These are phyloP conservation scores for Zaprionus kolodkinae DNA, from an alignment of 1,140 invertebrate genomes.

Conservation along the genomic window DNA sequence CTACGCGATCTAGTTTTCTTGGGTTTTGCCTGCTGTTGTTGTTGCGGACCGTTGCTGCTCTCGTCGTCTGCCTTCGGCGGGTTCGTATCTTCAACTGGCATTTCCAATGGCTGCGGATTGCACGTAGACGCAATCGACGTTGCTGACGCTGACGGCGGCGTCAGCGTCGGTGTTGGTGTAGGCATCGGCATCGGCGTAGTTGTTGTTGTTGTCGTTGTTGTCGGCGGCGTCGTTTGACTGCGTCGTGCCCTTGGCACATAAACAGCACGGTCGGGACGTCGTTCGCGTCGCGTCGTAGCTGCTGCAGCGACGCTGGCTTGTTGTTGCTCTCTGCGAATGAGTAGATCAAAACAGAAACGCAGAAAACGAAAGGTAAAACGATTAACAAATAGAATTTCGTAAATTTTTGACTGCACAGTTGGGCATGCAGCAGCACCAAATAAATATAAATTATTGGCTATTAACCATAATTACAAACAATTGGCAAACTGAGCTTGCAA, in stretches of 20 bases:
- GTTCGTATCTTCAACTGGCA: conserved; percentile 44
- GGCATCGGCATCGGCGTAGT: conserved; percentile 28
- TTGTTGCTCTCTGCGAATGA: conserved; percentile 68
- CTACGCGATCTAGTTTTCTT: conserved; percentile 60
- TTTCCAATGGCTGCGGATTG: conserved; percentile 44
- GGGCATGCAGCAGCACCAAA: conserved; percentile 3
- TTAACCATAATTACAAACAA: background rate
- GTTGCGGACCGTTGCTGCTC: conserved; percentile 31
- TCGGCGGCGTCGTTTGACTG: conserved; percentile 84
- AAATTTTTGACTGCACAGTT: conserved; percentile 29
- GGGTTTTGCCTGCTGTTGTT: conserved; percentile 48
- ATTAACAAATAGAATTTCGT: conserved; percentile 63
- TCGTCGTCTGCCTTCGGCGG: conserved; percentile 55
- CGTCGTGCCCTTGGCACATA: conserved; percentile 90
- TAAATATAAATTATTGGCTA: background rate
- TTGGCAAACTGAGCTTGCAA: background rate
- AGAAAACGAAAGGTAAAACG: conserved; percentile 46
- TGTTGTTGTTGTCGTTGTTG: conserved; percentile 60
- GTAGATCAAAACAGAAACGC: conserved; percentile 66
- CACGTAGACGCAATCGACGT: conserved; percentile 47
- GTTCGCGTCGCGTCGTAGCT: conserved; percentile 83
- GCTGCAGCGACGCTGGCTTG: conserved; percentile 41
- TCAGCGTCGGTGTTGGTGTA: conserved; percentile 27
- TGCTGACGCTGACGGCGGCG: conserved; percentile 40
- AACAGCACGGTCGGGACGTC: conserved; percentile 90